Base-by-base conservation (phyloP, 2,113 vertebrate species). In the Pelobates fuscus region DNA sequence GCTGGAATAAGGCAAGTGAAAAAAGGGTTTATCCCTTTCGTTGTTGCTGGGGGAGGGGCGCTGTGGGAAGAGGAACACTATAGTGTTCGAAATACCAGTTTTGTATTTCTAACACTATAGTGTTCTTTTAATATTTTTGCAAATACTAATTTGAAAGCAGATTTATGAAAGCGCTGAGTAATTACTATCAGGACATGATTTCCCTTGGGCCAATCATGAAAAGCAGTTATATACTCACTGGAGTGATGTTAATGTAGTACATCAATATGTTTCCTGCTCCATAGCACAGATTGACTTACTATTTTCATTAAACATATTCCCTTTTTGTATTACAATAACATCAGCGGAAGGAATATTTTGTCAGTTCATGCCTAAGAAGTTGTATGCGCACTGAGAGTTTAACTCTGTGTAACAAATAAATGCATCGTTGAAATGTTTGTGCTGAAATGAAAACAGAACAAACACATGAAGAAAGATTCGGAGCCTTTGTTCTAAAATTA, bases 261-360 rank as follows among this genome's bases (percentile, higher is more conserved):
- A 81, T 82, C 79, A 91, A 89, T 89, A 77, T 82, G 80, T 89
- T 93, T 92, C 82, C 87, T 83, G 82, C 87, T 87, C 82, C 84
- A 82, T 82, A 86, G 88, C 82, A 88, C 87, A 80, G 82, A 94
- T 83, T 91, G 86, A 81, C 75, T 91, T 92, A 90, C 90, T 93
- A 90, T 93, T 95, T 94, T 91, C 93, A 92, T 77, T 81, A 78
- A 26, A 79, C 77, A 87, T 80, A 78, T 85, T 91, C 89, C 82
- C 82, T 82, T 82, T 87, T 80, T 84, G 80, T 78, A 92, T 90
- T 84, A 89, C 86, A 91, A 90, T 92, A 87, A 81, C 60, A 84
- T 71, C 90, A 92, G 89, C 69, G 83, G 78, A 82, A 80, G 76
- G 60, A 6, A 74, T 70, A 15, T 81, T 81, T 82, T 60, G 60